Base-by-base conservation (phyloP, 2,113 vertebrate genomes). In the Gyps fulvus region DNA sequence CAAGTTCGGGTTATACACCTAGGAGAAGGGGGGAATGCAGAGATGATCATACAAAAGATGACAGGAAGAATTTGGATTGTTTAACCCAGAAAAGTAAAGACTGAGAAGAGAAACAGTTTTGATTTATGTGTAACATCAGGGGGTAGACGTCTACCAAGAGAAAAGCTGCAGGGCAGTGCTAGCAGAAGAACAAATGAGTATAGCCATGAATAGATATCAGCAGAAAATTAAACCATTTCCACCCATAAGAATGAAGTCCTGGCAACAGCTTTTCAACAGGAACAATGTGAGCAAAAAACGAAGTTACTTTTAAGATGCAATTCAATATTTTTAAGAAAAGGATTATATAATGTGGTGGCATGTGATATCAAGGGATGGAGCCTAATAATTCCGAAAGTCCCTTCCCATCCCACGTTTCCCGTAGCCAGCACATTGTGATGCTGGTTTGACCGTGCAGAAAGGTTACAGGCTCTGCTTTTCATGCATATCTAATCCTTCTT, bases 111-210 rank as follows among this genome's bases (percentile, higher is more conserved):
- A 90, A 77, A 73, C 4, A 5, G 15, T 62, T 95, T 83, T 5
- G 19, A 81, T 95, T 78, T 93, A 77, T 83, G 22, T 54, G 20
- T 81, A 83, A 86, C 63, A 81, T 70, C 58, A 83, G 50, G 67
- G 36, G 36, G 31, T 90, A 89, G 67, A 66, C 3, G 0, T 92
- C 71, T 73, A 77, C 17, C n/a, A 66, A 73, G 42, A 92, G 50
- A 45, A 73, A 92, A 86, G 52, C 54, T 92, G 67, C 69, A 89
- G 69, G 91, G 57, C 52, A 81, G 29, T 81, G 67, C 59, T 54
- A 83, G 59, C 4, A 45, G 49, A 73, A 77, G 34, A 91, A 70
- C 12, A 94, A 92, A 92, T 74, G 11, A n/a, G 7, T 50, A 63
- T 29, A 71, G 34, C 20, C 7, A 38, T 55, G 13, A 95, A 90